phyloP scores from a whole-genome alignment of 2,113 vertebrate species.

The Cephalophus harveyi region DNA sequence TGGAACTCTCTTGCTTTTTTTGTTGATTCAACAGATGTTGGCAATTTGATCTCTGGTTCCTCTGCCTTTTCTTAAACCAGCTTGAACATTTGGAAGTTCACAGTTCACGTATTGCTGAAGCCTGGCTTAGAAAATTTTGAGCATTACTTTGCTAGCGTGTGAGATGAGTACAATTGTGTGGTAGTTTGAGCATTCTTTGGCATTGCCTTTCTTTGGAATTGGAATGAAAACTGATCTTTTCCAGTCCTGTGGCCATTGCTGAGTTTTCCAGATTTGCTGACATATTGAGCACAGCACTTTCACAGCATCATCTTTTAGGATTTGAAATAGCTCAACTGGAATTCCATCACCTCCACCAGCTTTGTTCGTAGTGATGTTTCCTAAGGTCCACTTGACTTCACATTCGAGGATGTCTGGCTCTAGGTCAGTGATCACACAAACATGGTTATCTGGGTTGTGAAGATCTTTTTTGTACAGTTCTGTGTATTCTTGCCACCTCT shows the following conservation, averaged over 20 bases:
- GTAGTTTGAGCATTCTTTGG: not conserved
- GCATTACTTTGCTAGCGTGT: not conserved
- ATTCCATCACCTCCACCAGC: not conserved
- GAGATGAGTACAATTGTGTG: not conserved
- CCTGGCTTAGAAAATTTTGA: not conserved
- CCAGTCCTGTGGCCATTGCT: not conserved
- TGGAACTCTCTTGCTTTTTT: not conserved
- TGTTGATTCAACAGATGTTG: rapidly evolving
- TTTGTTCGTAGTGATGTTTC: not conserved
- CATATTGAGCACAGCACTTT: not conserved
- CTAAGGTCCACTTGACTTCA: not conserved
- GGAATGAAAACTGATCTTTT: not conserved
- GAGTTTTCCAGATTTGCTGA: not conserved
- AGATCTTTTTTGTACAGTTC: not conserved
- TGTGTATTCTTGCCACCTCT: not conserved
- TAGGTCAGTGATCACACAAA: not conserved
- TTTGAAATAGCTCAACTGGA: not conserved
- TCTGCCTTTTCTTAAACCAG: not conserved
- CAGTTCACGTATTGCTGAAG: rapidly evolving
- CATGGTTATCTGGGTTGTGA: not conserved
- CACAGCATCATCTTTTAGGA: not conserved
- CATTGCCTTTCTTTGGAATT: not conserved
- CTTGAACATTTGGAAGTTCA: not conserved
- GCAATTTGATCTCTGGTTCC: not conserved
- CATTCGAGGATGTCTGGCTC: not conserved